These are phyloP conservation scores for Drosophila obscura DNA, from an alignment of 1,140 invertebrate species.

Conservation along the genomic window DNA sequence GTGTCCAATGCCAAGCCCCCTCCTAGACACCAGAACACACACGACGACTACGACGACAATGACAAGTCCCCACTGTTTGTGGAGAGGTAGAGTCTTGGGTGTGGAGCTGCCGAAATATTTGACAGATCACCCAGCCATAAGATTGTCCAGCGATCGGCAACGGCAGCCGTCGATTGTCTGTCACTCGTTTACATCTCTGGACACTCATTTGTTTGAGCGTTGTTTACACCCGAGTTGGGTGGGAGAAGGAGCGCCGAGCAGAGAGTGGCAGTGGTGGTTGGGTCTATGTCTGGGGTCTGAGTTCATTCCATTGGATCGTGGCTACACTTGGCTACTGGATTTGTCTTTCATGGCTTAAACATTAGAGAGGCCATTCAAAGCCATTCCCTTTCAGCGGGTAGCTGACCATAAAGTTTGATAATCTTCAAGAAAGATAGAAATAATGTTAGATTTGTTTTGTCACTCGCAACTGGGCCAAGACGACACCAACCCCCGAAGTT, in stretches of 20 bases:
- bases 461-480: too few relatives aligned
- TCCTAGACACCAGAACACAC: constrained; percentile 34
- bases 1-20: constrained; percentile 44
- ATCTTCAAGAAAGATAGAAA: too few relatives aligned
- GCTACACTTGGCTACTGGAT: constrained; percentile 42
- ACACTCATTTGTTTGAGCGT: constrained; percentile 25
- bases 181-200: not conserved
- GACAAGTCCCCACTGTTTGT: not conserved
- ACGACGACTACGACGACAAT: constrained; percentile 22
- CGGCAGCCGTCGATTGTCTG: constrained; percentile 25
- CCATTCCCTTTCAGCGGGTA: too few relatives aligned
- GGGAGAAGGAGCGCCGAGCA: not conserved
- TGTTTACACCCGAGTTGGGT: constrained; percentile 16
- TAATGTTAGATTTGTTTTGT: too few relatives aligned
- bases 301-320: constrained; percentile 16
- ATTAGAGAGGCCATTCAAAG: too few relatives aligned
- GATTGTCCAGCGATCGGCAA: too few relatives aligned
- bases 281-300: constrained; percentile 27
- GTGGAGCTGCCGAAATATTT: constrained; percentile 61
- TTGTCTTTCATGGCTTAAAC: constrained; percentile 8
- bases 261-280: too few relatives aligned
- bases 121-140: constrained; percentile 62
- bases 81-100: not conserved
- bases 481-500: too few relatives aligned
- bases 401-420: too few relatives aligned